Base-by-base conservation (phyloP, 2,113 vertebrate genomes). In the Herpetotheres cachinnans region DNA sequence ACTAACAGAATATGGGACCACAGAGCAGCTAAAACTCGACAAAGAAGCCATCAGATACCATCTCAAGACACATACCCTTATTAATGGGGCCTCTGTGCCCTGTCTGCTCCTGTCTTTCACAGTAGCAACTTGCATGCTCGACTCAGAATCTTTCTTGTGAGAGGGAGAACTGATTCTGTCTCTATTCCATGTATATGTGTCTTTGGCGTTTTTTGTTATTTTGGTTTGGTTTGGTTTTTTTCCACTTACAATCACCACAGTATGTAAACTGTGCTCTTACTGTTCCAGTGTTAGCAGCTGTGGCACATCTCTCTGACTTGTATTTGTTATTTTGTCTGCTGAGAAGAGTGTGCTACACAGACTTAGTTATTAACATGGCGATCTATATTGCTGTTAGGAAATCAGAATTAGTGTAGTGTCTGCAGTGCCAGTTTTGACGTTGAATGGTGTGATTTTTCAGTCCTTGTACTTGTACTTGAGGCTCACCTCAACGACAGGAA, bases 251-350 rank as follows among this genome's bases (percentile, higher is more conserved):
- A n/a, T 87, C 65, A 46, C 34, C 29, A 17, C 54, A 61, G 77
- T 82, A 34, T 44, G 26, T 63, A 54, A 81, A 95, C 77, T 96
- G 34, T 90, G 65, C 61, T 65, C 49, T 81, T 92, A 38, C 70
- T 95, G 83, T 94, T 96, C 47, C 27, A 24, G 0, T n/a, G 27
- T 44, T 46, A 50, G 95, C 94, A 95, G 88, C 87, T 94, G 89
- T 73, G 69, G 67, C 82, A 59, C 76, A 70, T 84, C 87, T 93
- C 89, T 86, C 55, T 50, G n/a, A 19, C 80, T 95, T 16, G 42
- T n/a, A 52, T 87, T 86, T 91, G 50, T 62, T 59, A 0, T 59
- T 83, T 86, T 91, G 52, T 59, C 47, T 80, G 36, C 72, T 65
- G 72, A 59, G 58, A 34, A 44, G 46, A 80, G 58, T 21, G 44